Base-by-base conservation (phyloP, 2,113 vertebrate genomes). In the Megaceryle maxima region DNA sequence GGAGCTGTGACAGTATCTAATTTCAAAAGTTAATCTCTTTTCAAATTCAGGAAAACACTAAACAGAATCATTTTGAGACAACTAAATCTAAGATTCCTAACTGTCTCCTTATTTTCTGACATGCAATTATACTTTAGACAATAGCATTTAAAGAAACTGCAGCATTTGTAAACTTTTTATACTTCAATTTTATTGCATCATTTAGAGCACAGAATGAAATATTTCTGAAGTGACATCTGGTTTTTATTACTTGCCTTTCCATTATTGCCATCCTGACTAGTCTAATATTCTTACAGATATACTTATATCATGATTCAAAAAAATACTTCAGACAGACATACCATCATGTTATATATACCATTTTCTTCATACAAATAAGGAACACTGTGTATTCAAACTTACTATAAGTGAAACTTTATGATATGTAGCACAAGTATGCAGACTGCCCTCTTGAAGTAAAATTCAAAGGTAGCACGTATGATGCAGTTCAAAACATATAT, bases 381-480 rank as follows among this genome's bases (percentile, higher is more conserved):
- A 55, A 48, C 6, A 35, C 3, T 24, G 14, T 39, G 8, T 48
- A 29, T n/a, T 39, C 9, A 39, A 69, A 63, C 13, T 16, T 31
- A 63, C 11, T 26, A 26, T 3, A 67, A 80, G 53, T 43, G 3
- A 62, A 56, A 41, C 3, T 69, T 11, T 21, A 8, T 3, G 4
- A 48, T 3, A 37, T 64, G 10, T 12, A 48, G 33, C 9, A 84
- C 19, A 70, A 51, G 39, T 25, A 20, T 22, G 1, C 10, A 87
- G 10, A 29, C 29, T 53, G 21, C 19, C 15, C 7, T 55, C 20
- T 44, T 41, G 29, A 72, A 76, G 10, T 18, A 83, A 41, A 90
- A 84, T 53, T 50, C 43, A 50, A 44, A 53, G 14, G 4, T 59
- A 84, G 9, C 1, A 3, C 0, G 0, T 21, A 35, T 2, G 0